Percentiles rank a stretch among this genome's conserved stretches.
These are phyloP conservation scores for Drosophila setosimentum DNA, from an alignment of 2,888 invertebrate genomes.

Conservation along the genomic window DNA sequence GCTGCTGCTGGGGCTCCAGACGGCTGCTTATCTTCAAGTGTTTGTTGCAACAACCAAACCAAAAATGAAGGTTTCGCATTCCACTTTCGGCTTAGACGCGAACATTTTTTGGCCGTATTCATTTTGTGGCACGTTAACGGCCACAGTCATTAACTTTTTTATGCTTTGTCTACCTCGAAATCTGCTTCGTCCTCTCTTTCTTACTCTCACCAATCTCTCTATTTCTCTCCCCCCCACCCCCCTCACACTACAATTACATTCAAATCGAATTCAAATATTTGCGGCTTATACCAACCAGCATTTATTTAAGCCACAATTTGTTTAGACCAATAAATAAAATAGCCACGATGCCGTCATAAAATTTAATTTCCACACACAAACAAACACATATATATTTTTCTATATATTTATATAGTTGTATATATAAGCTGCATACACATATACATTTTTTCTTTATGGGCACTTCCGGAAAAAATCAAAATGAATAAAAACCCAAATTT, in stretches of 20 bases:
- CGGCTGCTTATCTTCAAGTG: constrained; percentile 69
- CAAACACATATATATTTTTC: constrained; percentile 4
- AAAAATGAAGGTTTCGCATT: constrained; percentile 56
- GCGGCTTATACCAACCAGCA: constrained; percentile 38
- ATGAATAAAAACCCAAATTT: constrained; percentile 51
- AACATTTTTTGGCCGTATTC: constrained; percentile 44
- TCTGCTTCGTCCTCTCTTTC: not conserved
- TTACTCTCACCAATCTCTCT: not conserved
- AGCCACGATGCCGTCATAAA: constrained; percentile 50
- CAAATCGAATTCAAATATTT: constrained; percentile 72
- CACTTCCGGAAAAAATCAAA: constrained; percentile 21
- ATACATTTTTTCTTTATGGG: constrained; percentile 31
- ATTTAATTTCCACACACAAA: constrained; percentile 52
- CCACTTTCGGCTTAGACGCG: constrained; percentile 36
- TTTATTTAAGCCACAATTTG: constrained; percentile 67
- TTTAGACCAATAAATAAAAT: constrained; percentile 59
- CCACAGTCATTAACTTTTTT: constrained; percentile 75
- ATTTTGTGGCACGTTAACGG: constrained; percentile 57
- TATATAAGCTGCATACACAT: not conserved
- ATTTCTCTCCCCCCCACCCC: no score
- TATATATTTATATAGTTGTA: not conserved
- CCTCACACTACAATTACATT: constrained; percentile 27
- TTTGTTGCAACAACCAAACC: constrained; percentile 61
- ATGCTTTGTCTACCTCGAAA: constrained; percentile 25
- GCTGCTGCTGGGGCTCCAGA: constrained; percentile 5